phyloP scores from a whole-genome alignment of 2,888 invertebrate genomes.

The Apamea anceps region DNA sequence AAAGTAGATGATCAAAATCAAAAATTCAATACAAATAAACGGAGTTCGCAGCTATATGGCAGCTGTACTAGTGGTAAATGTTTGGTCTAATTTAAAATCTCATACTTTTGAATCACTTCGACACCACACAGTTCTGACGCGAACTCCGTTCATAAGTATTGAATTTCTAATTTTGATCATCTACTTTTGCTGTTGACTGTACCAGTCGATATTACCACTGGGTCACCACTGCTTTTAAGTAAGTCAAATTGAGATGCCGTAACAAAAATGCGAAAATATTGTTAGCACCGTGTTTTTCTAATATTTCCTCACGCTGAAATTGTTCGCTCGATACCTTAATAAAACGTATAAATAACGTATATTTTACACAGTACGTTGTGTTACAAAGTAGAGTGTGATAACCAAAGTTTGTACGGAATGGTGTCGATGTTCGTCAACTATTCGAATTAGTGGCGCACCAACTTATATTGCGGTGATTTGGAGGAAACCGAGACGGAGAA shows the following conservation, averaged over 20 bases:
- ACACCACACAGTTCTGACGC: no score
- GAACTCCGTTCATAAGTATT: no score
- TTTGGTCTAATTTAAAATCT: no score
- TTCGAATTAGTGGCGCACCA: constrained; percentile 52
- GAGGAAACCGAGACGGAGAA: constrained; percentile 15
- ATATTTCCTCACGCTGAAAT: constrained; percentile 1
- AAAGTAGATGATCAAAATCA: no score
- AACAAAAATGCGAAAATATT: neutral
- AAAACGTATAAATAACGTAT: no score
- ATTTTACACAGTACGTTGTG: constrained; percentile 6
- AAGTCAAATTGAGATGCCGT: neutral
- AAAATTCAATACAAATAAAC: no score
- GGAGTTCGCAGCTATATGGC: no score
- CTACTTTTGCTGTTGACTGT: no score
- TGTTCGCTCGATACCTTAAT: neutral
- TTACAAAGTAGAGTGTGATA: constrained; percentile 38
- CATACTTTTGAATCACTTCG: no score
- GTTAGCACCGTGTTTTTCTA: neutral
- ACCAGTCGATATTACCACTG: neutral
- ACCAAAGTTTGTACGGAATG: constrained; percentile 38
- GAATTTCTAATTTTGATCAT: no score
- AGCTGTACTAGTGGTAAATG: no score
- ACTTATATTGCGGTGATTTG: constrained; percentile 52
- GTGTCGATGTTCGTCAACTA: constrained; percentile 40
- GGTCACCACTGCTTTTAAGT: no score